phyloP scores from a whole-genome alignment of 2,113 vertebrate species.

The Anser brachyrhynchus region DNA sequence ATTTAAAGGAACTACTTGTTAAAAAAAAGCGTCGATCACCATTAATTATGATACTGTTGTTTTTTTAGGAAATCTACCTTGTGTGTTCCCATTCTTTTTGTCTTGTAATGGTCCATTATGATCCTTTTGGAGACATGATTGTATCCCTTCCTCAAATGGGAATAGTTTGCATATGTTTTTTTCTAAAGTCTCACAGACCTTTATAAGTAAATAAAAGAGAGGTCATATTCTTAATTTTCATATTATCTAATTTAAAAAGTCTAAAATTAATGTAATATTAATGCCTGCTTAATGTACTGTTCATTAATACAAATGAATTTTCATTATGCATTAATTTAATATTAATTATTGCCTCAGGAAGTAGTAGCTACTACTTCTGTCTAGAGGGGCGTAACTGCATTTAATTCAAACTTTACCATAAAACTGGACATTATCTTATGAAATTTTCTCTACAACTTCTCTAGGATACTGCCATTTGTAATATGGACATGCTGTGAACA shows the following conservation, averaged over 20 bases:
- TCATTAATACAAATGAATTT: slow-evolving; percentile 63
- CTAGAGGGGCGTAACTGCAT: neutral
- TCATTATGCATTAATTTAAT: slow-evolving; percentile 44
- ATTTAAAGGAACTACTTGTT: neutral
- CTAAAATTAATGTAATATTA: slow-evolving; percentile 26
- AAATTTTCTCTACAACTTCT: neutral
- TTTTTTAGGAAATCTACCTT: neutral
- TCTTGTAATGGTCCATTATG: neutral
- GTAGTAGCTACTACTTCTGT: neutral
- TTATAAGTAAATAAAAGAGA: neutral
- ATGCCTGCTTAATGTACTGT: neutral
- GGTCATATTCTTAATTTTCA: neutral
- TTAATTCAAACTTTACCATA: neutral
- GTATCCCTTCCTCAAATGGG: neutral
- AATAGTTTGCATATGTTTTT: neutral
- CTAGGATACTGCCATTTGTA: neutral
- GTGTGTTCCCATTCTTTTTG: neutral
- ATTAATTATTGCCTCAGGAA: slow-evolving; percentile 32
- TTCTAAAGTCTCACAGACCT: neutral
- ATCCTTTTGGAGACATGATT: neutral
- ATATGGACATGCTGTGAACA: neutral
- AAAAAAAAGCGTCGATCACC: neutral
- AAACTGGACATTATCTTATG: neutral
- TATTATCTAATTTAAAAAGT: neutral
- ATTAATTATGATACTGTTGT: neutral